Evolutionary conservation across 2,888 invertebrate species (phyloP), one percentile per base, ranked within the genome.

Genomic region (Cosmia trapezina): DNA sequence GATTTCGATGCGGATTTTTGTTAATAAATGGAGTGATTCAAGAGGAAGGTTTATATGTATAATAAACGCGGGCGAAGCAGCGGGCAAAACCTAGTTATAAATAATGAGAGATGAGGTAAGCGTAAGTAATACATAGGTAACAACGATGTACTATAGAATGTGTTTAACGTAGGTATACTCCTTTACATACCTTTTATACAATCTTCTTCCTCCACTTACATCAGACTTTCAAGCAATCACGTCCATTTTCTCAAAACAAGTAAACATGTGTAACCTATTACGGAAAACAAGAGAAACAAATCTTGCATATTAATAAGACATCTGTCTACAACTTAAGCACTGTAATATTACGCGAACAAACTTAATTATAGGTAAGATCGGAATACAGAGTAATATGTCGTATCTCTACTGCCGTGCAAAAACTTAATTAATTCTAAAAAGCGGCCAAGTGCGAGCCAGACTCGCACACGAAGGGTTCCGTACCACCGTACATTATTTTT

Each of bases 271-370:
- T 59, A 70, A 73, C 28, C 51, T 63, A 61, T 77, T 85, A 67
- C 66, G 64, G 70, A 60, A 67, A 71, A 71, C 66, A 5, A 7
- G 17, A 64, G 51, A 2, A 54, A 83, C 76, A 49, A 76, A 67
- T 76, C 65, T 73, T 53, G 17, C 84, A 83, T 86, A 73, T 77
- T 86, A 86, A 84, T 84, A 53, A 70, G 43, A 77, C 66, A 80
- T 65, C 73, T 70, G 72, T 60, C n/a, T 3, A 33, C 47, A 72
- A 54, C 19, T n/a, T 61, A 57, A 67, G n/a, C 56, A 64, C 19
- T 28, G 76, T 43, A 70, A 74, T 65, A 51, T 61, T 81, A 76
- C 84, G 84, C 64, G 81, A 9, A 14, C 60, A 51, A 80, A 84
- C 60, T 84, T 83, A 83, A 83, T 74, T 80, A 63, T n/a, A 43